phyloP scores from a whole-genome alignment of 1,140 invertebrate species.

The Artemia franciscana region DNA sequence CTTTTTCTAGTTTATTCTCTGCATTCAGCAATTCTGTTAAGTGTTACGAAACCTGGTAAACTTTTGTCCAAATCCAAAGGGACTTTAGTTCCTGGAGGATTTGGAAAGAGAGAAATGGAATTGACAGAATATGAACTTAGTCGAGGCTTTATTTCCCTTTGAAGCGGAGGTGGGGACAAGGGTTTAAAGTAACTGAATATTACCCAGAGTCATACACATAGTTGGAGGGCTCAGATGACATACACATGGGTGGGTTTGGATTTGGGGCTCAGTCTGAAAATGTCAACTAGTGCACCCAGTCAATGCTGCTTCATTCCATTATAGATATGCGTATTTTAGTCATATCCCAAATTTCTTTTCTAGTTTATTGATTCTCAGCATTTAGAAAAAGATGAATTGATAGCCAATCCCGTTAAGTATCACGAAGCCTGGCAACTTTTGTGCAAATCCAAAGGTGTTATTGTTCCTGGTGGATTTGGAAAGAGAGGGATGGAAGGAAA shows the following conservation, averaged over 20 bases:
- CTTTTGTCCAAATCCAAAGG: conserved; percentile 62
- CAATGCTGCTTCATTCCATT: too few species aligned
- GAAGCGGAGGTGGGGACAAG: too few species aligned
- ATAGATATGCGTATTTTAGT: neutral
- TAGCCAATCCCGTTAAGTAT: conserved; percentile 52
- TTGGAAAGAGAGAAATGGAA: conserved; percentile 82
- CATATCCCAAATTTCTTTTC: conserved; percentile 16
- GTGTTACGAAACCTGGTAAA: conserved; percentile 86
- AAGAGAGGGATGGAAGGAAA: conserved; percentile 86
- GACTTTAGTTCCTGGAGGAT: conserved; percentile 88
- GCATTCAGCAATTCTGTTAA: conserved; percentile 57
- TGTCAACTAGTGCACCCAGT: too few species aligned
- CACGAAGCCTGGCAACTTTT: conserved; percentile 82
- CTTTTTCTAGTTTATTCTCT: conserved; percentile 61
- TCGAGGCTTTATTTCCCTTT: too few species aligned
- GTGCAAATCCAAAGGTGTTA: conserved; percentile 62
- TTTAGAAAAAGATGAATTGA: conserved; percentile 48
- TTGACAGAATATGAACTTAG: too few species aligned
- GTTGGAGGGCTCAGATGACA: too few species aligned
- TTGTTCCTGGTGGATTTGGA: conserved; percentile 95
- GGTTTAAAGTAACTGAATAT: too few species aligned
- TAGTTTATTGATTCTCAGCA: conserved; percentile 74
- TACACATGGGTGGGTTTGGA: too few species aligned
- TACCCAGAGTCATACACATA: too few species aligned
- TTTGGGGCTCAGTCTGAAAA: too few species aligned